Conservation (phyloP, 2,888 invertebrate species). For the Trichacis sp. region DNA sequence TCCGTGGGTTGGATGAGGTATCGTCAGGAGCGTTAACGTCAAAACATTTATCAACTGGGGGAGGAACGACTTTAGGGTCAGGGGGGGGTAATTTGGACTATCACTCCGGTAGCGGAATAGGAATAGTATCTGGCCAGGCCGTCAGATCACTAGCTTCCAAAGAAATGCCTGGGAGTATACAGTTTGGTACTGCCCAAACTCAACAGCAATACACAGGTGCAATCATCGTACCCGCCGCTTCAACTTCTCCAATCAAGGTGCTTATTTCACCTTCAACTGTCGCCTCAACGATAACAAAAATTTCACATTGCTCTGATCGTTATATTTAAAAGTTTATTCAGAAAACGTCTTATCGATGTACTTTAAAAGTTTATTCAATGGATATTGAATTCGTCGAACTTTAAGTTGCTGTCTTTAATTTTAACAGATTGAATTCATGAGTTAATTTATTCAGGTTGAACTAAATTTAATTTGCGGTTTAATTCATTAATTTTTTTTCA, state of each 20-base stretch:
- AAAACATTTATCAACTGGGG: conserved; percentile 68
- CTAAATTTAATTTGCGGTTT: too few species aligned
- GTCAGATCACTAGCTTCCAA: conserved; percentile 64
- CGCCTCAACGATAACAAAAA: too few species aligned
- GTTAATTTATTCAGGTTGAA: too few species aligned
- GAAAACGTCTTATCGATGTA: too few species aligned
- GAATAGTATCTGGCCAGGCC: conserved; percentile 64
- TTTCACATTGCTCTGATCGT: too few species aligned
- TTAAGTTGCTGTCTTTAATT: too few species aligned
- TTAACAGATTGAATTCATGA: too few species aligned
- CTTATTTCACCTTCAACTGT: too few species aligned
- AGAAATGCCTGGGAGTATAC: conserved; percentile 69
- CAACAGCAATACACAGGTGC: conserved; percentile 67
- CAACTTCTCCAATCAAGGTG: conserved; percentile 67
- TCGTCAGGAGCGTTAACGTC: conserved; percentile 70
- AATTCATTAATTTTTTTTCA: too few species aligned
- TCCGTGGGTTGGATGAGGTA: conserved; percentile 68
- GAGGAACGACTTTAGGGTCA: conserved; percentile 67
- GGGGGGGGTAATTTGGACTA: conserved; percentile 62
- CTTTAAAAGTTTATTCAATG: too few species aligned
- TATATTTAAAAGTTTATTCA: too few species aligned
- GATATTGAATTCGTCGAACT: too few species aligned
- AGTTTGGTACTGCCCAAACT: conserved; percentile 65
- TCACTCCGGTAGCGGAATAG: conserved; percentile 66
- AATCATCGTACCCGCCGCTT: conserved; percentile 65